Percentiles rank a stretch among this genome's conserved stretches.
Evolutionary conservation across 2,888 invertebrate genomes (phyloP).

Genomic region (Eilema caniola): DNA sequence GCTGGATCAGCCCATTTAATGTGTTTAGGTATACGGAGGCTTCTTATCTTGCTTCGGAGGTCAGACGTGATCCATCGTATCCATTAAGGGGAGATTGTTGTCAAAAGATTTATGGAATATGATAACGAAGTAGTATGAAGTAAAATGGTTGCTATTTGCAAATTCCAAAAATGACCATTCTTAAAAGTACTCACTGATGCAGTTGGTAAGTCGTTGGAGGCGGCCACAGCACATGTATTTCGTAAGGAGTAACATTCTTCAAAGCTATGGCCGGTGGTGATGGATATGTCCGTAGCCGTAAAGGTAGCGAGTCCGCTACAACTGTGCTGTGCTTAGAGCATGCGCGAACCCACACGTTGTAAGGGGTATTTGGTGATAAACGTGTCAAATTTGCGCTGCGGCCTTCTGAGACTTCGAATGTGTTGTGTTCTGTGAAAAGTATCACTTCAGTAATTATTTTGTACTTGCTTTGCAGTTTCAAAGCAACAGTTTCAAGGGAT

Average conservation of each 20-base stretch:
- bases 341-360: constrained; percentile 91
- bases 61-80: not conserved
- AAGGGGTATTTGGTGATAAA: constrained; percentile 89
- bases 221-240: constrained; percentile 90
- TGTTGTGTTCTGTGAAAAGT: constrained; percentile 74
- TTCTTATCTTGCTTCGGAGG: not conserved
- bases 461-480: not conserved
- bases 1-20: not conserved
- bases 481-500: too few relatives aligned
- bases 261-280: constrained; percentile 90
- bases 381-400: constrained; percentile 84
- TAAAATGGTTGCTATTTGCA: not conserved
- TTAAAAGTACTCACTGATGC: constrained; percentile 61
- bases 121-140: not conserved
- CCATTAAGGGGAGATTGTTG: not conserved
- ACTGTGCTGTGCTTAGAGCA: constrained; percentile 90
- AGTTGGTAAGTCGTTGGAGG: constrained; percentile 75
- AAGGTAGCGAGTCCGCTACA: constrained; percentile 87
- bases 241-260: constrained; percentile 69
- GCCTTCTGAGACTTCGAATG: constrained; percentile 74
- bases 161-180: not conserved
- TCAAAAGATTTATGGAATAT: not conserved
- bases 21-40: too few relatives aligned
- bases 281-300: constrained; percentile 90
- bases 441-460: not conserved